These are phyloP conservation scores for Colletes gigas DNA, from an alignment of 1,140 invertebrate genomes.

Conservation along the genomic window DNA sequence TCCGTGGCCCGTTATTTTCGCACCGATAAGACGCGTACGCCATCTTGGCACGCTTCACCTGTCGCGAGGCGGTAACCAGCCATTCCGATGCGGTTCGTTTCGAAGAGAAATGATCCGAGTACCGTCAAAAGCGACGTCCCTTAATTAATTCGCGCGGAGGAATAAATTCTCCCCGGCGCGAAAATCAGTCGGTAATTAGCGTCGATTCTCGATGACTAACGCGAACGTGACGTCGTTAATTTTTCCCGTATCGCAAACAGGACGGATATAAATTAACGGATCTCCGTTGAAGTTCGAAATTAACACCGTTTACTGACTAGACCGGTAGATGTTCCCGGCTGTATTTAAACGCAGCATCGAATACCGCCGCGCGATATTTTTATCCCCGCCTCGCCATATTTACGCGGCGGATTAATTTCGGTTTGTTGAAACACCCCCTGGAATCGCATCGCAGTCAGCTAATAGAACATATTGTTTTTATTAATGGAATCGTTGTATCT, in stretches of 20 bases:
- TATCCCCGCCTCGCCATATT: not conserved
- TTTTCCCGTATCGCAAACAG: conserved; percentile 32
- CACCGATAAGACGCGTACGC: conserved; percentile 47
- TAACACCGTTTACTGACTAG: conserved; percentile 13
- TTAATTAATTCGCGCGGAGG: conserved; percentile 22
- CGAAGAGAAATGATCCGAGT: conserved; percentile 16
- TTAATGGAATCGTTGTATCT: not conserved
- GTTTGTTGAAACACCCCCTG: conserved; percentile 2
- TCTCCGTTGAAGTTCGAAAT: conserved; percentile 15
- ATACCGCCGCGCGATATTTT: conserved; percentile 13
- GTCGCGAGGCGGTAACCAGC: conserved; percentile 1
- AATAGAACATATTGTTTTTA: conserved; percentile 26
- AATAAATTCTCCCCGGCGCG: conserved; percentile 15
- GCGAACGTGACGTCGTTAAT: conserved; percentile 9
- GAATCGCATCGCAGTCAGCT: too few species aligned
- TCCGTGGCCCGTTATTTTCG: conserved; percentile 54
- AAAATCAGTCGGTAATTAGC: conserved; percentile 37
- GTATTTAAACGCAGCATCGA: not conserved
- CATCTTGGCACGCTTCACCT: conserved; percentile 34
- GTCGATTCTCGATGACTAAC: conserved; percentile 37
- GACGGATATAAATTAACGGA: conserved; percentile 28
- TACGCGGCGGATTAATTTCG: conserved; percentile 30
- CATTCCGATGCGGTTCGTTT: not conserved
- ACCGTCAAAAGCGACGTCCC: conserved; percentile 17
- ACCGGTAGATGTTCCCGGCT: not conserved